A percentile compares a stretch with the other conserved stretches of the same genome.
These are phyloP conservation scores for Caenorhabditis wallacei DNA, from an alignment of 2,888 invertebrate genomes.

Conservation along the genomic window DNA sequence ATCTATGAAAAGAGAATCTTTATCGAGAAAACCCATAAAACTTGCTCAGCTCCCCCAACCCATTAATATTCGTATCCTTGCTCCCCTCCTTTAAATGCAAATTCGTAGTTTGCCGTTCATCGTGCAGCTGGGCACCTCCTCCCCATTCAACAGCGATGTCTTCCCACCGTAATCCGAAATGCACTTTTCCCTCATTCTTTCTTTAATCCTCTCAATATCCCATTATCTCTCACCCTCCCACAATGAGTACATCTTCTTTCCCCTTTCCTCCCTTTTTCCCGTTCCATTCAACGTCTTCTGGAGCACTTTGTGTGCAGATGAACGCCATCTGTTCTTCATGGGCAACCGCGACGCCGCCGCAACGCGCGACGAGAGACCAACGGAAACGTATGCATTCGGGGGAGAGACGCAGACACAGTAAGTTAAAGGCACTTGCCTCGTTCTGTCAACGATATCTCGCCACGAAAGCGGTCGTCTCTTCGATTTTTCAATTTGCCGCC, in stretches of 20 bases:
- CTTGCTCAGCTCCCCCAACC: background rate
- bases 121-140: background rate
- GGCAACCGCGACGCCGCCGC: conserved; percentile 28
- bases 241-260: background rate
- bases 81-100: background rate
- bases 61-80: background rate
- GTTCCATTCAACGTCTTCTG: conserved; percentile 25
- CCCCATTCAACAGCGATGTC: background rate
- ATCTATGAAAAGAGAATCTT: conserved; percentile 3
- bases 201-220: conserved; percentile 8
- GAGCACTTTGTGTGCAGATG: conserved; percentile 13
- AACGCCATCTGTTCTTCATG: conserved; percentile 38
- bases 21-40: too few relatives aligned
- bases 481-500: conserved; percentile 64
- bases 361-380: conserved; percentile 26
- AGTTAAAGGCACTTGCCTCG: conserved; percentile 47
- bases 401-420: conserved; percentile 38
- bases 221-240: background rate
- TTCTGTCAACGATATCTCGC: conserved; percentile 39
- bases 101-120: background rate
- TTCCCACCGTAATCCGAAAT: conserved; percentile 7
- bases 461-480: conserved; percentile 45
- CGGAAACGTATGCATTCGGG: background rate
- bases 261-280: conserved; percentile 9
- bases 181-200: background rate